Base-by-base conservation (phyloP, 2,888 invertebrate species). In the Seira ritae region DNA sequence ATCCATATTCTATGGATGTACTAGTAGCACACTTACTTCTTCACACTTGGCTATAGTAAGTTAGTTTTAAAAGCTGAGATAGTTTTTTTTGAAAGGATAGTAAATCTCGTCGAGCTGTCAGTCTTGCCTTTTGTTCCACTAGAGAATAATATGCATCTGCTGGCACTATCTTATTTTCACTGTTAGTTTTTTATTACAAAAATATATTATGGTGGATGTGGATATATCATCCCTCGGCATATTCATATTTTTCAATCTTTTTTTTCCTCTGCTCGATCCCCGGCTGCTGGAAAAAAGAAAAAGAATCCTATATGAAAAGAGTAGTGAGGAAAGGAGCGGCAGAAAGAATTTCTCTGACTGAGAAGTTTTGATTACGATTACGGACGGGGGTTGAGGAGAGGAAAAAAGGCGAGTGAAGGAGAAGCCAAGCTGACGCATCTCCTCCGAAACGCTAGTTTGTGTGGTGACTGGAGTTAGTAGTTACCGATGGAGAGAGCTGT, bases 71-170 rank as follows among this genome's bases (percentile, higher is more conserved):
- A n/a, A n/a, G n/a, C n/a, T n/a, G n/a, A n/a, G n/a, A n/a, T n/a
- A n/a, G n/a, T n/a, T 24, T 37, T 23, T 76, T 55, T 20, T 12
- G 22, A 67, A 24, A 23, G 78, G 24, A 72, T 31, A 31, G 31
- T 78, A 78, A 78, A 78, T 78, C 78, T 78, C 78, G 19, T 24
- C 71, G 50, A 78, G 60, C 78, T 72, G 71, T 70, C 77, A 42
- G 62, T 20, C 70, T 70, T 70, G 62, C 31, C 66, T 78, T 78
- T 78, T 31, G 31, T 31, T 31, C 31, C 31, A 31, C 31, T 31
- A 4, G 31, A 31, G 31, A 31, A 31, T 31, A 31, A 31, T 31
- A 31, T 31, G 31, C 31, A 31, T 31, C 31, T 62, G 69, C 31
- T 62, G 69, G 62, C 50, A 50, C 62, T 78, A 46, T 31, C 31